A percentile compares a stretch with the other conserved stretches of the same genome.
Conservation (phyloP, 2,797 vertebrate species). For the Oreortyx pictus region DNA sequence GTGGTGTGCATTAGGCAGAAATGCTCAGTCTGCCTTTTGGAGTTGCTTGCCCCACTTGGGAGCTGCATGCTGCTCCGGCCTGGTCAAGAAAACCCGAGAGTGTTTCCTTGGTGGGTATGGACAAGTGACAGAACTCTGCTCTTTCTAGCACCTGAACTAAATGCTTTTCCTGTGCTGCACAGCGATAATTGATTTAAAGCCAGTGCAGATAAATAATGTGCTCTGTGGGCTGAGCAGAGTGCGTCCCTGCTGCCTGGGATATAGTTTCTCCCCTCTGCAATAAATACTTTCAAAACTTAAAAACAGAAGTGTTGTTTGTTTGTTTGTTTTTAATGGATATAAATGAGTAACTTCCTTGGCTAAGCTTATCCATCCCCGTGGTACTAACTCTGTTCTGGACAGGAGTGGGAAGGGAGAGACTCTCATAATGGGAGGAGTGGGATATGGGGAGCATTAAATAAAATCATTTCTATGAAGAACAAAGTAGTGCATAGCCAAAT, state of each 20-base stretch:
- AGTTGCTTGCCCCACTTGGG: background rate
- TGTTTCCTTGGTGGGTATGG: background rate
- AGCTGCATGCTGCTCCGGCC: background rate
- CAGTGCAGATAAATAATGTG: rapidly evolving
- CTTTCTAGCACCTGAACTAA: background rate
- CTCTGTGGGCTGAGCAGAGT: background rate
- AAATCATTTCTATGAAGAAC: background rate
- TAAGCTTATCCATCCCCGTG: background rate
- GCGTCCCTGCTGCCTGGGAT: background rate
- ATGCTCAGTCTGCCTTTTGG: rapidly evolving
- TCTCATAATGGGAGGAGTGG: background rate
- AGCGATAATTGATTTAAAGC: background rate
- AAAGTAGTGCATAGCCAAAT: background rate
- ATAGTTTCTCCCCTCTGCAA: background rate
- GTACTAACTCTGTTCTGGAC: background rate
- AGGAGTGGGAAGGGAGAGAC: background rate
- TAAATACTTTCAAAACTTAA: background rate
- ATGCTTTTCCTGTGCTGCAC: rapidly evolving
- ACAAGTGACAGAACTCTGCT: background rate
- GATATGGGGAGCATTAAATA: background rate
- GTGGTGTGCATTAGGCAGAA: background rate
- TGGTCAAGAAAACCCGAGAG: background rate
- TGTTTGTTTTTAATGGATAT: background rate
- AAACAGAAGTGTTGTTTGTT: background rate
- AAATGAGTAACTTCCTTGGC: background rate